Percentiles rank a stretch among this genome's conserved stretches.
phyloP scores from a whole-genome alignment of 2,797 vertebrate genomes.

The Jordanella pulchra region DNA sequence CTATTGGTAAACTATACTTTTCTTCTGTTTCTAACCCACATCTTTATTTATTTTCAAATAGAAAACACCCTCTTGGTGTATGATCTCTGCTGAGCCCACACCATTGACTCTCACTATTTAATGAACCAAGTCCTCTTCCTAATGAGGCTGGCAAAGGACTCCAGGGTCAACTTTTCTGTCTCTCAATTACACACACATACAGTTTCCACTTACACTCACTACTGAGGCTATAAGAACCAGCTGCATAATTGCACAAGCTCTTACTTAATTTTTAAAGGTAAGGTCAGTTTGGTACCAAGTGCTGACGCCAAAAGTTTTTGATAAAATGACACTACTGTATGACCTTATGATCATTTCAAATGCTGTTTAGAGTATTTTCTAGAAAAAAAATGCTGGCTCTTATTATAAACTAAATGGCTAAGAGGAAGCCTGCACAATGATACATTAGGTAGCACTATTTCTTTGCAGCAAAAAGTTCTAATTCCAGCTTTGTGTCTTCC shows the following conservation, averaged over 20 bases:
- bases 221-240: slow-evolving; percentile 32
- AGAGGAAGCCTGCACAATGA: not conserved
- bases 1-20: not conserved
- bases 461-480: not conserved
- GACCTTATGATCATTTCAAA: slow-evolving; percentile 13
- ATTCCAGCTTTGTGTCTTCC: not conserved
- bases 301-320: slow-evolving; percentile 25
- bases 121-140: slow-evolving; percentile 71
- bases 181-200: slow-evolving; percentile 6
- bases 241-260: slow-evolving; percentile 43
- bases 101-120: slow-evolving; percentile 61
- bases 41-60: slow-evolving; percentile 17
- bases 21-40: not conserved
- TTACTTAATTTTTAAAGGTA: slow-evolving; percentile 58
- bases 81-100: slow-evolving; percentile 46
- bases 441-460: no score
- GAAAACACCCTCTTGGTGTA: slow-evolving; percentile 46
- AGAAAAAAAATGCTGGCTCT: slow-evolving; percentile 12
- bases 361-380: slow-evolving; percentile 18
- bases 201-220: slow-evolving; percentile 30
- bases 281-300: slow-evolving; percentile 62
- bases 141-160: slow-evolving; percentile 71
- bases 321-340: slow-evolving; percentile 23
- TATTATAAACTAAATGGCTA: slow-evolving; percentile 12
- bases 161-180: slow-evolving; percentile 56